Base-by-base conservation (phyloP, 2,888 invertebrate species). In the Rambutsinella grinnellia region DNA sequence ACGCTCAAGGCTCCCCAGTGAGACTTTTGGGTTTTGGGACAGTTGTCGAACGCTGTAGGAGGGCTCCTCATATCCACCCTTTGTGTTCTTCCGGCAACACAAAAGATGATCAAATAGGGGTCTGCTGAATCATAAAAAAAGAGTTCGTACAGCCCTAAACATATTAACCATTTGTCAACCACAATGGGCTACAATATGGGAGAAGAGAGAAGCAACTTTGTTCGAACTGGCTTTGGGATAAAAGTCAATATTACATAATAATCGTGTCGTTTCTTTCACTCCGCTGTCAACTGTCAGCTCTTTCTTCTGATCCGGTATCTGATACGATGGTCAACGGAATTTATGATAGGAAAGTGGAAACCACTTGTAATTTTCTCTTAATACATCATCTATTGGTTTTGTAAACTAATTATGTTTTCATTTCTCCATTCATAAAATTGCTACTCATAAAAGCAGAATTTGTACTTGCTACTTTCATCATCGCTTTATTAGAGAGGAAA, bases 1-100 rank as follows among this genome's bases (percentile, higher is more conserved):
- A 19, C 60, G 77, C 36, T 66, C 36, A 76, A 76, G 82, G 75
- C 82, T 78, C 79, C 83, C 83, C 80, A 76, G 78, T 78, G 83
- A 77, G 83, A 80, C 79, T 83, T 82, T 72, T 80, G 82, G 82
- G 83, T 82, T 83, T 83, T 83, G 82, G 83, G 83, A 82, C 82
- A 82, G 79, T 82, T 82, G 83, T 83, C 71, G 75, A 80, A 78
- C 82, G 75, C 82, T 65, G 75, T 77, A 78, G 83, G 83, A 81
- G 81, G 79, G 74, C 81, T 67, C 80, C 79, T 76, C 75, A 77
- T 81, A 79, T 67, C 47, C 69, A 76, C 51, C 83, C 83, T 82
- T 82, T 83, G 83, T 83, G 76, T 80, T 81, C 79, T 82, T 78
- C 83, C 81, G 83, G 81, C 78, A 54, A 44, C 60, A 63, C 57